Percentiles rank a stretch among this genome's conserved stretches.
Conservation (phyloP, 2,113 vertebrate genomes). For the Catharus fuscescens region DNA sequence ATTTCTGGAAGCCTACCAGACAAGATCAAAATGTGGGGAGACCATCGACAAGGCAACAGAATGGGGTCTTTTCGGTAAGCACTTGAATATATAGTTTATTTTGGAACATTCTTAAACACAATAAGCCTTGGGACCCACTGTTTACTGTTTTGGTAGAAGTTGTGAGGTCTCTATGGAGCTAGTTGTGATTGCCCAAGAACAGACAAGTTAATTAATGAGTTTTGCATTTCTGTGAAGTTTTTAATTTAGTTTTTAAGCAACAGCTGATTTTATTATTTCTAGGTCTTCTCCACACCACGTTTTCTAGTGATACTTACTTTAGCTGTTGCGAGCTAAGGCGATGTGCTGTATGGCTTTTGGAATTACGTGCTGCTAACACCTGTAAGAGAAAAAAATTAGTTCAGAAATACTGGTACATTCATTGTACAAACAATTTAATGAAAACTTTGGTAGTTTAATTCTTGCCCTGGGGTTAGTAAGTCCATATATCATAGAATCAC, state of each 20-base stretch:
- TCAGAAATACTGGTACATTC: not conserved
- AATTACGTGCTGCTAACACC: not conserved
- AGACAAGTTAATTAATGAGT: not conserved
- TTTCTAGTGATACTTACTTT: not conserved
- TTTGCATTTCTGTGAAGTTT: not conserved
- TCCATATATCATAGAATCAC: not conserved
- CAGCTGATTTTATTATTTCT: not conserved
- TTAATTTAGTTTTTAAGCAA: not conserved
- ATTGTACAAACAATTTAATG: not conserved
- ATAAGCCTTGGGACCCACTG: not conserved
- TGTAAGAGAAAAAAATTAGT: not conserved
- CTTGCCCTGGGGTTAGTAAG: not conserved
- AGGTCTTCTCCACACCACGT: not conserved
- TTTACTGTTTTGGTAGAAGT: not conserved
- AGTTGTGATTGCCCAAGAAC: not conserved
- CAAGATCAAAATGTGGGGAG: constrained; percentile 88
- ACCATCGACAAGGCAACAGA: constrained; percentile 86
- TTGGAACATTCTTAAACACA: not conserved
- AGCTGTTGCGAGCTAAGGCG: not conserved
- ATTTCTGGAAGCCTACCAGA: constrained; percentile 19
- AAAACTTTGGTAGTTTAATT: not conserved
- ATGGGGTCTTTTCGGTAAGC: constrained; percentile 90
- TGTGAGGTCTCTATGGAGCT: not conserved
- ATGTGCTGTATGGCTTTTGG: not conserved
- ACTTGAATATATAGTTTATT: not conserved